Conservation (phyloP, 2,888 invertebrate species). For the Agrotis ipsilon region DNA sequence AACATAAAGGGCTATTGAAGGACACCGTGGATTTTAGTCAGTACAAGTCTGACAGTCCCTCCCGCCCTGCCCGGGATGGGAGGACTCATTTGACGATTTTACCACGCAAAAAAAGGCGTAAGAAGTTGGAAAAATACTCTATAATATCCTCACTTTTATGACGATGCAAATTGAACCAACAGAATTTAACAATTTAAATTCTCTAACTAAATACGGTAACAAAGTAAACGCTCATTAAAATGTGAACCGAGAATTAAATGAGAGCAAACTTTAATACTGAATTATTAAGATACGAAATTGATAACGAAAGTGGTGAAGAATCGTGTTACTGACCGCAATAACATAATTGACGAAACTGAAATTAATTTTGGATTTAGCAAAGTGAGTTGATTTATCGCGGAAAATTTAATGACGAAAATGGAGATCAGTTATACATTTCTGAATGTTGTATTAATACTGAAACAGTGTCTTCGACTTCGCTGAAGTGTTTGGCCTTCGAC, state of each 20-base stretch:
- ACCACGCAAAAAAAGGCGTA: no score
- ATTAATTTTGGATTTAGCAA: slow-evolving; percentile 16
- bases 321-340: slow-evolving; percentile 24
- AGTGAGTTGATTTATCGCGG: not conserved
- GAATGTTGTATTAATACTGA: not conserved
- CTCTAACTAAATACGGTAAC: not conserved
- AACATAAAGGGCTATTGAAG: no score
- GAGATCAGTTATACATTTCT: not conserved
- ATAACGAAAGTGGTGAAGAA: slow-evolving; percentile 7
- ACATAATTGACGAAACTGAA: slow-evolving; percentile 13
- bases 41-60: no score
- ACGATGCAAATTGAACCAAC: not conserved
- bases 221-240: slow-evolving; percentile 9
- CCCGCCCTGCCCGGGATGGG: no score
- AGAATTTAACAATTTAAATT: not conserved
- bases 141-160: not conserved
- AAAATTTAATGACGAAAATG: not conserved
- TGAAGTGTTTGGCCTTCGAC: no score
- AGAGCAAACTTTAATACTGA: slow-evolving; percentile 18
- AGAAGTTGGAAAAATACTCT: no score
- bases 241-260: slow-evolving; percentile 6
- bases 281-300: slow-evolving; percentile 27
- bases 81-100: no score
- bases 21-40: no score
- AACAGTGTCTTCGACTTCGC: no score